Conservation (phyloP, 2,888 invertebrate species). For the Ellobium chinense region DNA sequence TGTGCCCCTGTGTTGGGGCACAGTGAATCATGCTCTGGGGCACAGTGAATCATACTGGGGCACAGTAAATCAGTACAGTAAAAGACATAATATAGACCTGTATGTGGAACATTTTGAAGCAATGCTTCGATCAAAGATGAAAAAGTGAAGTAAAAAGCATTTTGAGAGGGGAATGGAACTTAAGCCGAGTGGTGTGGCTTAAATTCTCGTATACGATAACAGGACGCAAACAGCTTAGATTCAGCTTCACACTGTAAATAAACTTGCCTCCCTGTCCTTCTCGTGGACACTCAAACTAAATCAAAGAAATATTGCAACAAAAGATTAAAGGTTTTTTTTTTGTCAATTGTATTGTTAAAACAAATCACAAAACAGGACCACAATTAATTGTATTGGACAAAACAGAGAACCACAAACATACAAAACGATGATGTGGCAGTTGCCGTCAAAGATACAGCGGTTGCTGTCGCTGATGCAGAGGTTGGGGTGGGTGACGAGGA, state of each 20-base stretch:
- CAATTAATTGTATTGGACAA: neutral
- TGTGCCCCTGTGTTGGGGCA: neutral
- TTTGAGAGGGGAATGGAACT: neutral
- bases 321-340: no score
- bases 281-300: no score
- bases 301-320: no score
- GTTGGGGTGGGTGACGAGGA: neutral
- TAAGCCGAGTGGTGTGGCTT: neutral
- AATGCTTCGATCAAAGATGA: neutral
- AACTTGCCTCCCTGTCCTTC: no score
- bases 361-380: neutral
- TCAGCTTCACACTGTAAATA: neutral
- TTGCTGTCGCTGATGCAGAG: neutral
- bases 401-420: neutral
- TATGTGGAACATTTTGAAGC: neutral
- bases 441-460: neutral
- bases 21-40: neutral
- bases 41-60: slow-evolving; percentile 12
- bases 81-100: neutral
- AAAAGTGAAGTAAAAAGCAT: neutral
- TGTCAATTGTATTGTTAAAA: neutral
- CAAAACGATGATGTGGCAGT: neutral
- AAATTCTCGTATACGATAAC: neutral
- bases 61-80: slow-evolving; percentile 1
- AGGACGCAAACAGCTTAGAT: neutral